A percentile compares a stretch with the other conserved stretches of the same genome.
Conservation (phyloP, 2,113 vertebrate species). For the Psammodynastes pulverulentus region DNA sequence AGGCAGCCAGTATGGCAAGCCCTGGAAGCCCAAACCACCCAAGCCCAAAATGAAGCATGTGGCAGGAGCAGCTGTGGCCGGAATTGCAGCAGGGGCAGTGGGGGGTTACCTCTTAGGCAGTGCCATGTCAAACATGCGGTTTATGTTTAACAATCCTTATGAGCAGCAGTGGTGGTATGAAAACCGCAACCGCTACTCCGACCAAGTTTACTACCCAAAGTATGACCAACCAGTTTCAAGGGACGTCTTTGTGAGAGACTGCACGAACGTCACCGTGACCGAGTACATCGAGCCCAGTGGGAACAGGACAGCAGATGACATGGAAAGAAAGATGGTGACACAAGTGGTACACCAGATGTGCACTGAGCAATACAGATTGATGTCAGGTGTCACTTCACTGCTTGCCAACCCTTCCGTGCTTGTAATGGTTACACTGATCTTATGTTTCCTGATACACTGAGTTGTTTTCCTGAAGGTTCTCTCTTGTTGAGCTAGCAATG, state of each 20-base stretch:
- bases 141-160: constrained; percentile 53
- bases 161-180: constrained; percentile 61
- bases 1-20: constrained; percentile 48
- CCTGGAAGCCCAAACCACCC: constrained; percentile 60
- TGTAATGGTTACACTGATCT: constrained; percentile 50
- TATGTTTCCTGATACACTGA: constrained; percentile 32
- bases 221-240: constrained; percentile 42
- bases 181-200: constrained; percentile 64
- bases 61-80: constrained; percentile 52
- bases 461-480: not conserved
- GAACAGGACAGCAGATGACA: constrained; percentile 59
- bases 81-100: constrained; percentile 55
- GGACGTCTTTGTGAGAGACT: constrained; percentile 64
- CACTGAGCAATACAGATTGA: constrained; percentile 53
- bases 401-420: constrained; percentile 49
- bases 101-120: constrained; percentile 63
- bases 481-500: not conserved
- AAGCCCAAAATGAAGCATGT: constrained; percentile 63
- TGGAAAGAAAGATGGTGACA: constrained; percentile 57
- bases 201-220: constrained; percentile 59
- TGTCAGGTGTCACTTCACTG: not conserved
- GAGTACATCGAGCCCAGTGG: constrained; percentile 61
- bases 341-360: constrained; percentile 65
- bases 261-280: constrained; percentile 61
- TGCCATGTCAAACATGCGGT: constrained; percentile 56